phyloP scores from a whole-genome alignment of 1,140 invertebrate genomes.

The Penaeus vannamei region DNA sequence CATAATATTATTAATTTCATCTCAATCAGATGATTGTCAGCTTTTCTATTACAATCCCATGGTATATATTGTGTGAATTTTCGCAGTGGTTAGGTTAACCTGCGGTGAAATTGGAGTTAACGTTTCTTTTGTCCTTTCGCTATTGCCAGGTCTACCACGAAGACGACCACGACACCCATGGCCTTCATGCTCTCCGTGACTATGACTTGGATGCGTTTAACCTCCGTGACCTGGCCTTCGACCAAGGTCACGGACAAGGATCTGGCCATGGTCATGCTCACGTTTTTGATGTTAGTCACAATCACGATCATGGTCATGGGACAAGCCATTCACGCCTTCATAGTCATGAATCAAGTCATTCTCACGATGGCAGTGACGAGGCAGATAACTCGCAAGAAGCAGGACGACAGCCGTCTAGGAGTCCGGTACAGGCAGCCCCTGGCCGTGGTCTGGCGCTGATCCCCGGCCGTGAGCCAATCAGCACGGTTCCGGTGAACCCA shows the following conservation, averaged over 20 bases:
- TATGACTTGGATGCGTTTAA: not conserved
- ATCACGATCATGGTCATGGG: not conserved
- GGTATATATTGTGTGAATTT: too few species aligned
- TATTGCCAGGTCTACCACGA: not conserved
- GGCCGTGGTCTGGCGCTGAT: not conserved
- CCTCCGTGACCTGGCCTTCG: not conserved
- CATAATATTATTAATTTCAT: too few species aligned
- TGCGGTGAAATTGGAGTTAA: too few species aligned
- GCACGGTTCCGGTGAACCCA: not conserved
- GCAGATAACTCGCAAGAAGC: not conserved
- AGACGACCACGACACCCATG: constrained; percentile 11
- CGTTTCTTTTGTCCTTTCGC: too few species aligned
- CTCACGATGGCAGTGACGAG: not conserved
- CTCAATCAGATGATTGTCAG: too few species aligned
- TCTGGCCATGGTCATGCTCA: not conserved
- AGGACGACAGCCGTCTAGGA: not conserved
- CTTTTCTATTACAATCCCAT: too few species aligned
- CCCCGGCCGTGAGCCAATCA: not conserved
- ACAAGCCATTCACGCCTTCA: not conserved
- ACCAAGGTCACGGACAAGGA: not conserved
- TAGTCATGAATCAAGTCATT: not conserved
- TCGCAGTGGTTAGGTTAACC: too few species aligned
- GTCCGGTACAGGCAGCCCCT: not conserved
- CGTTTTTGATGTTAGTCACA: not conserved
- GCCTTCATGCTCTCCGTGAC: not conserved